Conservation (phyloP, 2,888 invertebrate species). For the Parnassius glacialis region DNA sequence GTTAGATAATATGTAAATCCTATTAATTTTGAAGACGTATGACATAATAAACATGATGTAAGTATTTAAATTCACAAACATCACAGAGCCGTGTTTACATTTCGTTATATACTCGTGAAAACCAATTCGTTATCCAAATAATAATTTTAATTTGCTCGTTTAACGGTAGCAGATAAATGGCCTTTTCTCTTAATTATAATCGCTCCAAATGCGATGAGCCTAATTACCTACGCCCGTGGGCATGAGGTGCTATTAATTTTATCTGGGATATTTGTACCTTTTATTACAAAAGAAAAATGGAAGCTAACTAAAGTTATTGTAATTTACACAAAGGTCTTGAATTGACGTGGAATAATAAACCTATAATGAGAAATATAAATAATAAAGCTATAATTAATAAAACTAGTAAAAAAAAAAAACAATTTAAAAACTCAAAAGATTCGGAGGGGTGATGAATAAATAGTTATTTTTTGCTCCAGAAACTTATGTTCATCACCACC, state of each 20-base stretch:
- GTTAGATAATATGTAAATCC: no score
- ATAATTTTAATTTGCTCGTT: conserved; percentile 20
- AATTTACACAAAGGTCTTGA: conserved; percentile 2
- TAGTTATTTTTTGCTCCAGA: no score
- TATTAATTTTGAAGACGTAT: no score
- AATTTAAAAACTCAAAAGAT: no score
- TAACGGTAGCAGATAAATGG: conserved; percentile 20
- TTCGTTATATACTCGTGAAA: conserved; percentile 3
- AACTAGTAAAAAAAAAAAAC: no score
- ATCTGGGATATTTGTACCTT: conserved; percentile 19
- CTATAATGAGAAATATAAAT: no score
- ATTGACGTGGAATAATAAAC: no score
- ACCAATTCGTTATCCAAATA: conserved; percentile 20
- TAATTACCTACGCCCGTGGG: conserved; percentile 19
- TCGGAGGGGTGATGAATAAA: no score
- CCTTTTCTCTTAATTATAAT: conserved; percentile 20
- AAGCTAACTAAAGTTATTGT: conserved; percentile 3
- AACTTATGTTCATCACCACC: no score
- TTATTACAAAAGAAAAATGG: conserved; percentile 15
- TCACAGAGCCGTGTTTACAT: conserved; percentile 5
- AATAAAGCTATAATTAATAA: no score
- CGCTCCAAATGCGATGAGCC: conserved; percentile 18
- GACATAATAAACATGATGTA: no score
- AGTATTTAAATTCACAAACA: conserved; percentile 4
- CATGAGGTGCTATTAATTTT: conserved; percentile 19